Percentiles rank a stretch among this genome's conserved stretches.
Conservation (phyloP, 1,140 invertebrate genomes). For the Pectinophora gossypiella region DNA sequence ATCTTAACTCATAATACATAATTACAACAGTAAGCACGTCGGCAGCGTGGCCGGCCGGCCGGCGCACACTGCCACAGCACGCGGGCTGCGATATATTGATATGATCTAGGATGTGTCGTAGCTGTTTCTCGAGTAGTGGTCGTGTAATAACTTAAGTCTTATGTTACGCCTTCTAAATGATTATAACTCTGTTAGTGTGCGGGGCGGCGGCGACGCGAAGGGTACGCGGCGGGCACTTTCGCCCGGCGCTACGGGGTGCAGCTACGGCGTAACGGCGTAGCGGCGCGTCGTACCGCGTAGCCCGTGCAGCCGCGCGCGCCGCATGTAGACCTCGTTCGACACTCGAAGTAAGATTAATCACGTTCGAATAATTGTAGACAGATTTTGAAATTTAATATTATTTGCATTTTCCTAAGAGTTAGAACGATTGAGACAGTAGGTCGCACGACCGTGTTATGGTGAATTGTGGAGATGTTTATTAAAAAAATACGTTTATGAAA, state of each 20-base stretch:
- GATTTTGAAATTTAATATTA: slow-evolving; percentile 70
- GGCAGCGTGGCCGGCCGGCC: slow-evolving; percentile 26
- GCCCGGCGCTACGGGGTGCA: slow-evolving; percentile 8
- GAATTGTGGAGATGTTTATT: slow-evolving; percentile 73
- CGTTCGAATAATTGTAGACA: slow-evolving; percentile 70
- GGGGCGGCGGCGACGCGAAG: slow-evolving; percentile 18
- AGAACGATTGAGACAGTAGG: slow-evolving; percentile 72
- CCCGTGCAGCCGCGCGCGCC: slow-evolving; percentile 16
- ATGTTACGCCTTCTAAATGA: slow-evolving; percentile 65
- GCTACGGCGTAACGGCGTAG: slow-evolving; percentile 17
- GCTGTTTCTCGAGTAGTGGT: slow-evolving; percentile 72
- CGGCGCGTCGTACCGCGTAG: neutral
- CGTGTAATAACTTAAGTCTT: slow-evolving; percentile 71
- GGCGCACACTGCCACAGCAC: slow-evolving; percentile 53
- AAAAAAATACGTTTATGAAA: slow-evolving; percentile 73
- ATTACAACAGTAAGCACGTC: slow-evolving; percentile 37
- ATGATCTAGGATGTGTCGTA: slow-evolving; percentile 74
- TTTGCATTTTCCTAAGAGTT: slow-evolving; percentile 74
- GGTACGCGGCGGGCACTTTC: slow-evolving; percentile 11
- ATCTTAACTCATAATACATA: slow-evolving; percentile 37
- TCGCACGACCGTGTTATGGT: slow-evolving; percentile 70
- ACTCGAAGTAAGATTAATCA: slow-evolving; percentile 68
- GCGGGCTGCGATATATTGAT: slow-evolving; percentile 65
- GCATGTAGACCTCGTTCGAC: slow-evolving; percentile 55
- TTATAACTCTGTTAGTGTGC: slow-evolving; percentile 36